Conservation (phyloP, 2,888 invertebrate genomes). For the Gari tellinella region DNA sequence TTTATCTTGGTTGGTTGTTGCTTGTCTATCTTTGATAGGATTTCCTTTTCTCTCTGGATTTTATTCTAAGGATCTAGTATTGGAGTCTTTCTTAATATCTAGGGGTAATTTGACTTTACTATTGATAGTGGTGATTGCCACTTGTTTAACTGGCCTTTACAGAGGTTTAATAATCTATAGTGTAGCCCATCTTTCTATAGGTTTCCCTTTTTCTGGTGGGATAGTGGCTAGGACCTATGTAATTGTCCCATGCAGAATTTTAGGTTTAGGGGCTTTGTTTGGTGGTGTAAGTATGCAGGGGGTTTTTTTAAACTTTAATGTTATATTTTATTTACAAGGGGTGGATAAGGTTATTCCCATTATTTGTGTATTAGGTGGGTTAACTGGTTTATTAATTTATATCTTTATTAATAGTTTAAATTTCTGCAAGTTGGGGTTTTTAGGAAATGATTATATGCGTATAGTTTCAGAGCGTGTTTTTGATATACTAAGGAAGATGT, state of each 20-base stretch:
- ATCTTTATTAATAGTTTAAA: too few relatives aligned
- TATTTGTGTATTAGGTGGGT: too few relatives aligned
- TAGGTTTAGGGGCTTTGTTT: background rate
- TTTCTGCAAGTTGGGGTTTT: too few relatives aligned
- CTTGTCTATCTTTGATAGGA: constrained; percentile 69
- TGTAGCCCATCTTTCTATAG: too few relatives aligned
- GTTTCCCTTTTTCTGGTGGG: too few relatives aligned
- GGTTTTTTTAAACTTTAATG: background rate
- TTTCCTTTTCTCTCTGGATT: constrained; percentile 77
- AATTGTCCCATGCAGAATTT: background rate
- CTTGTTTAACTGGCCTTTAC: constrained; percentile 1
- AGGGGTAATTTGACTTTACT: constrained; percentile 8
- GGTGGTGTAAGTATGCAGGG: constrained; percentile 1
- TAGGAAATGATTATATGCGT: too few relatives aligned
- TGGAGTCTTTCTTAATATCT: constrained; percentile 50
- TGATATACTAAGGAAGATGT: too few relatives aligned
- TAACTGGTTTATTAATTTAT: too few relatives aligned
- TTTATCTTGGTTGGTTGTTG: constrained; percentile 54
- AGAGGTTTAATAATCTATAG: background rate
- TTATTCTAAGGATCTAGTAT: constrained; percentile 78
- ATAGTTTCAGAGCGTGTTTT: too few relatives aligned
- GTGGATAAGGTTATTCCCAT: too few relatives aligned
- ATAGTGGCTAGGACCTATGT: background rate
- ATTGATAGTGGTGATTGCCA: constrained; percentile 5
- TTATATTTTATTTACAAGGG: background rate